These are phyloP conservation scores for Clivina fossor DNA, from an alignment of 2,888 invertebrate genomes.

Conservation along the genomic window DNA sequence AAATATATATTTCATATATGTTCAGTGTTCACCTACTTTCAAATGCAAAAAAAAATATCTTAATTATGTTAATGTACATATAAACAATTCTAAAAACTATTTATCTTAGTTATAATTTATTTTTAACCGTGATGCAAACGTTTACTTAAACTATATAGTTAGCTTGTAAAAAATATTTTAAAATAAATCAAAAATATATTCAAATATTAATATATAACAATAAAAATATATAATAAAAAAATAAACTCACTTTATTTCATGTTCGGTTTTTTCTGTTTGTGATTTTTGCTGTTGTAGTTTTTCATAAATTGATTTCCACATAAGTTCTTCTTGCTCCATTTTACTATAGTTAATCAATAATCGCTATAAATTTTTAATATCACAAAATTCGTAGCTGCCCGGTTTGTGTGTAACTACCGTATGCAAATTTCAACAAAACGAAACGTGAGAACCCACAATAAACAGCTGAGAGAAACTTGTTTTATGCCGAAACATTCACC, in stretches of 20 bases:
- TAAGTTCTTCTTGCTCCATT: slow-evolving; percentile 69
- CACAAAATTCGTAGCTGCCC: not conserved
- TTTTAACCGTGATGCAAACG: too few relatives aligned
- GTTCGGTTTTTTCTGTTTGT: slow-evolving; percentile 60
- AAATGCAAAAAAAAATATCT: too few relatives aligned
- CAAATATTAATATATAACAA: too few relatives aligned
- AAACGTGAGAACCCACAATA: not conserved
- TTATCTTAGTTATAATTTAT: too few relatives aligned
- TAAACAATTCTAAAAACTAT: too few relatives aligned
- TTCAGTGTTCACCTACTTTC: too few relatives aligned
- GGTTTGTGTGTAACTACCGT: not conserved
- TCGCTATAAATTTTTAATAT: not conserved
- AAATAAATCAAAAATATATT: too few relatives aligned
- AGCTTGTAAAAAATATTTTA: too few relatives aligned
- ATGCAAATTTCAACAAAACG: slow-evolving; percentile 4
- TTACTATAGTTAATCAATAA: slow-evolving; percentile 1
- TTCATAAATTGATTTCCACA: slow-evolving; percentile 77
- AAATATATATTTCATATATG: too few relatives aligned
- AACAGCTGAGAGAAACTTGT: slow-evolving; percentile 6
- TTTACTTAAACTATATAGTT: too few relatives aligned
- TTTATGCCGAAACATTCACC: slow-evolving; percentile 7
- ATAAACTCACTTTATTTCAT: slow-evolving; percentile 64
- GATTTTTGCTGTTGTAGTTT: slow-evolving; percentile 66
- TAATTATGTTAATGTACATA: too few relatives aligned
- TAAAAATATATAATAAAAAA: too few relatives aligned